A percentile compares a stretch with the other conserved stretches of the same genome.
These are phyloP conservation scores for Amphipoea oculea DNA, from an alignment of 2,888 invertebrate genomes.

Conservation along the genomic window DNA sequence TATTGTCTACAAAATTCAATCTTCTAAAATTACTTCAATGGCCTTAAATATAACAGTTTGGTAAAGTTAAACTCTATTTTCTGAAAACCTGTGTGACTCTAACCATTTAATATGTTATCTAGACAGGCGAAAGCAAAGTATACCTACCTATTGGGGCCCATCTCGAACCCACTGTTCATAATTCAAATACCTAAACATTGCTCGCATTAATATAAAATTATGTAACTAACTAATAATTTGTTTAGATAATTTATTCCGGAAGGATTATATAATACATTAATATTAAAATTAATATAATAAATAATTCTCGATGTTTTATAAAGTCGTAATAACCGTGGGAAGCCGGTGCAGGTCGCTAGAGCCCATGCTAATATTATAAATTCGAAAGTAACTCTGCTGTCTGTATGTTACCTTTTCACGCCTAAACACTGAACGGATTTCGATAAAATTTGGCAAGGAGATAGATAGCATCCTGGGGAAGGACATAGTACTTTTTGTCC, in stretches of 20 bases:
- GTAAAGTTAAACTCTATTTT: not conserved
- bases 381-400: not conserved
- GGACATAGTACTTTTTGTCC: not conserved
- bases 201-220: not conserved
- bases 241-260: conserved; percentile 1
- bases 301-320: not conserved
- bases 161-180: not conserved
- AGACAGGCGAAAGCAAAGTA: not conserved
- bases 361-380: not conserved
- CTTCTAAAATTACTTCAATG: not conserved
- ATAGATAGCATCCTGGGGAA: not conserved
- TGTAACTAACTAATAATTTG: not conserved
- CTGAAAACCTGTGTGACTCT: not conserved
- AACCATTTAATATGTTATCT: not conserved
- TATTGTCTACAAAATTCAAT: not conserved
- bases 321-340: not conserved
- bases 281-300: not conserved
- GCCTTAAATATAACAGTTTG: not conserved
- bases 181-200: not conserved
- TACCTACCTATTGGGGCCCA: not conserved
- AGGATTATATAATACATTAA: not conserved
- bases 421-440: not conserved
- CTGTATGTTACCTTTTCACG: not conserved
- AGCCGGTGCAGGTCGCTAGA: not conserved
- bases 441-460: not conserved